These are phyloP conservation scores for Malacosoma neustria DNA, from an alignment of 2,888 invertebrate species.

Conservation along the genomic window DNA sequence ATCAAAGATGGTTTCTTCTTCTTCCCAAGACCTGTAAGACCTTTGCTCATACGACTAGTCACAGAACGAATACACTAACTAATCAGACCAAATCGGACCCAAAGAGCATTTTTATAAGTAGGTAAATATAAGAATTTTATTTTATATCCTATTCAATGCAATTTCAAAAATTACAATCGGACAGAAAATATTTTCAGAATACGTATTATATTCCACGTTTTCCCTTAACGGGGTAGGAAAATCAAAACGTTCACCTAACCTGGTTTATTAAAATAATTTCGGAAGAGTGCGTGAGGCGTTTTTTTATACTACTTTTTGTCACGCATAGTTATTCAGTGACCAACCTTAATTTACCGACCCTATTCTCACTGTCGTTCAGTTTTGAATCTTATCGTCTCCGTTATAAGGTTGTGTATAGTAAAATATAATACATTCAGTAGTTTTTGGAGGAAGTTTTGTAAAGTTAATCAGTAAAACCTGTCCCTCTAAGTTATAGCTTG, in stretches of 20 bases:
- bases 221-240: constrained; percentile 33
- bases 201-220: constrained; percentile 16
- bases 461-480: constrained; percentile 59
- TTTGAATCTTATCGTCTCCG: constrained; percentile 17
- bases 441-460: constrained; percentile 19
- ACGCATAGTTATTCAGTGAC: constrained; percentile 40
- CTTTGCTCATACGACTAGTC: too few species aligned
- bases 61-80: too few species aligned
- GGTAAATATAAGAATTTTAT: too few species aligned
- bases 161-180: not conserved
- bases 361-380: constrained; percentile 15
- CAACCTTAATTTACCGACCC: constrained; percentile 27
- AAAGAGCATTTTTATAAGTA: too few species aligned
- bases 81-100: too few species aligned
- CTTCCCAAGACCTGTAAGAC: too few species aligned
- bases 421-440: constrained; percentile 13
- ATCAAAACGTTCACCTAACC: constrained; percentile 60
- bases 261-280: constrained; percentile 71
- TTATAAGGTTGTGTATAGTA: constrained; percentile 10
- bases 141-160: too few species aligned
- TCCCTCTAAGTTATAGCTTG: constrained; percentile 47
- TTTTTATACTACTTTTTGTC: constrained; percentile 46
- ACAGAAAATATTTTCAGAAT: constrained; percentile 3
- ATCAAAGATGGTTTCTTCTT: too few species aligned
- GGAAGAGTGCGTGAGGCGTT: constrained; percentile 61